Base-by-base conservation (phyloP, 2,113 vertebrate genomes). In the Neodontobutis hainanensis region DNA sequence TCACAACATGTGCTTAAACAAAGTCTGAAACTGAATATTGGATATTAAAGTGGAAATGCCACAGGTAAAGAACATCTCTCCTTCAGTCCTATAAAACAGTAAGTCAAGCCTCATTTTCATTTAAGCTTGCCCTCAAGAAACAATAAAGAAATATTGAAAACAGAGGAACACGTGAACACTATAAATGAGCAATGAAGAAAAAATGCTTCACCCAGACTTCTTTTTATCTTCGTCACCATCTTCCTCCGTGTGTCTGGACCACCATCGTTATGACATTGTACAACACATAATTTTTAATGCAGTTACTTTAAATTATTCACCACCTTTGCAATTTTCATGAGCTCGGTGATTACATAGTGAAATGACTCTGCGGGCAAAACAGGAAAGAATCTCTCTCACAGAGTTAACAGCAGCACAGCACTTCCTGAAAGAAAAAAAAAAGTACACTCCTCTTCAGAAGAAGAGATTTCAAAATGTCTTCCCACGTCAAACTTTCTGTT, bases 251-350 rank as follows among this genome's bases (percentile, higher is more conserved):
- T 50, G 59, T 78, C 77, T 75, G 75, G 85, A 81, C 65, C 64
- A 59, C 78, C 69, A 12, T 68, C 72, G 52, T 81, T 89, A 85
- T 87, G 84, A 86, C 85, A 87, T 75, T 9, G 11, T 81, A 45
- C 76, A 89, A 86, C 79, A 87, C 85, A 86, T 88, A 42, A 88
- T 89, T 89, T 89, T 86, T 80, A 87, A 88, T 65, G 74, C 63
- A 85, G 84, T 73, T 58, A 69, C 77, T 61, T 80, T 92, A 71
- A 92, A 92, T 92, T 89, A 92, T 92, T 93, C 82, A 92, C 81
- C 14, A 35, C 52, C 50, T 42, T 68, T 91, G 86, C 87, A 92
- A 85, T 84, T 91, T 92, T 93, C 74, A 93, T 90, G 85, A 89
- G 86, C 65, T 64, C 78, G 86, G 81, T 91, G 87, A 92, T 91